Evolutionary conservation across 2,113 vertebrate genomes (phyloP), one percentile per base, ranked within the genome.

Genomic region (Pachycephala philippinensis): DNA sequence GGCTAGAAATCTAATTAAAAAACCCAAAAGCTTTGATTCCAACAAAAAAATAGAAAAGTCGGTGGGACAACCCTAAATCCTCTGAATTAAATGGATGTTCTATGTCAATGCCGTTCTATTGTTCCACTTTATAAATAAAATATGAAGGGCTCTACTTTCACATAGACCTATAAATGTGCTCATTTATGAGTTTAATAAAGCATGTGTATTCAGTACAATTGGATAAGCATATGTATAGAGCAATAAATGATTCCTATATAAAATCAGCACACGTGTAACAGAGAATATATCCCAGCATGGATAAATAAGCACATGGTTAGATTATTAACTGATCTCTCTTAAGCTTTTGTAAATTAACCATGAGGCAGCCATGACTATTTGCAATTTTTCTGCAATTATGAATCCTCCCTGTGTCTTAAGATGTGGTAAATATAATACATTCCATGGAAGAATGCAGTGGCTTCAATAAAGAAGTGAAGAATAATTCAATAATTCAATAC

Each of bases 1-100:
- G 95, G 79, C 87, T 96, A 77, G 83, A 95, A 96, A 97, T 95
- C 93, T 97, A 95, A 97, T 97, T 97, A 54, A 90, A 96, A 95
- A 96, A 40, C 0, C 76, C 35, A 42, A 94, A 96, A 95, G 91
- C 96, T 95, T 97, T 97, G 96, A 97, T 96, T 95, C 76, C 92
- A 85, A 79, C 20, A 89, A 94, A 91, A 89, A 91, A 92, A 24
- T 2, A 60, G 23, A 75, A 75, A 75, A 76, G n/a, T 97, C 85
- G 49, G 53, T 93, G 72, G 93, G 86, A 95, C 45, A 16, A 84
- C 53, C 53, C 83, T 92, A 94, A 96, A 96, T 96, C 95, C 93
- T 90, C 88, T 90, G 92, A 92, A 90, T 92, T 94, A 94, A 94
- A 93, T 84, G 76, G 88, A 92, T 93, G 80, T 76, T 90, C 74